phyloP scores from a whole-genome alignment of 2,888 invertebrate genomes.

The Neelides folsomi region DNA sequence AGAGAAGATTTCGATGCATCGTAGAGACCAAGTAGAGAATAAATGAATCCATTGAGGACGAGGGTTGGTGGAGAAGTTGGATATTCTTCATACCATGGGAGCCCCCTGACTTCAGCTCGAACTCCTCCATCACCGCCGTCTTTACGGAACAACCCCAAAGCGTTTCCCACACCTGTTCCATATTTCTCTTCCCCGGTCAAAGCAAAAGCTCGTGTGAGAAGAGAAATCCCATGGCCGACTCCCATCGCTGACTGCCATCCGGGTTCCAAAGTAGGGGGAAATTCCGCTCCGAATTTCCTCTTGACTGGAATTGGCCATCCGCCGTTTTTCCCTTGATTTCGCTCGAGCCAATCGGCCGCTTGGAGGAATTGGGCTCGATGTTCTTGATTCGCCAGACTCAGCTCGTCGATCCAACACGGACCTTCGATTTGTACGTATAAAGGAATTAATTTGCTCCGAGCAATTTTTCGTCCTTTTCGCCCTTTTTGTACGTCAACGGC shows the following conservation, averaged over 20 bases:
- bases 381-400: conserved; percentile 65
- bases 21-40: conserved; percentile 86
- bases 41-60: conserved; percentile 97
- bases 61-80: conserved; percentile 88
- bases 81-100: conserved; percentile 96
- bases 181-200: conserved; percentile 63
- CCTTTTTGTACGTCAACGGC: conserved; percentile 86
- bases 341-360: conserved; percentile 84
- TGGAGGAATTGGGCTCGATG: conserved; percentile 83
- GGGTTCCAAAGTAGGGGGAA: conserved; percentile 57
- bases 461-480: conserved; percentile 1
- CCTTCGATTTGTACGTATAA: conserved; percentile 26
- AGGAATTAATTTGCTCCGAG: conserved; percentile 7
- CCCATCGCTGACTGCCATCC: conserved; percentile 99
- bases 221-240: conserved; percentile 91
- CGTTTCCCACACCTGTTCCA: conserved; percentile 62
- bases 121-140: conserved; percentile 58
- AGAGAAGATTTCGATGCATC: conserved; percentile 76
- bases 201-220: conserved; percentile 80
- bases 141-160: conserved; percentile 63
- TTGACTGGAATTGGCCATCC: conserved; percentile 88
- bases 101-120: conserved; percentile 71
- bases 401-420: conserved; percentile 45
- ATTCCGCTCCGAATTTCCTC: conserved; percentile 58
- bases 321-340: conserved; percentile 69